phyloP scores from a whole-genome alignment of 2,113 vertebrate genomes.

The Gymnobelideus leadbeateri region DNA sequence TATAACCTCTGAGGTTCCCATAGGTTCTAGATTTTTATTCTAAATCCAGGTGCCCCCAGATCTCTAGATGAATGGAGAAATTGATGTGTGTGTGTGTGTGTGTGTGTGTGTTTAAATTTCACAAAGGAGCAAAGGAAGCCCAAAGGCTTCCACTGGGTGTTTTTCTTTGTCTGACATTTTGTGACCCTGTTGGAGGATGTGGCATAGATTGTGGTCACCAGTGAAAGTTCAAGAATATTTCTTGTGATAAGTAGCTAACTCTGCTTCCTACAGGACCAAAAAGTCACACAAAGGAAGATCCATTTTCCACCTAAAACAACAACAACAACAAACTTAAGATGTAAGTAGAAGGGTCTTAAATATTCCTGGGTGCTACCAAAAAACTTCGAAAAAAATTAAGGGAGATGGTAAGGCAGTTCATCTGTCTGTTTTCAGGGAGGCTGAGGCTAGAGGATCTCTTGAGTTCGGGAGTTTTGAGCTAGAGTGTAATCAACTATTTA shows the following conservation, averaged over 20 bases:
- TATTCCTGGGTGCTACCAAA: neutral
- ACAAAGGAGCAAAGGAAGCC: neutral
- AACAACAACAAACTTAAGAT: neutral
- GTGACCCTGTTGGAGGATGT: neutral
- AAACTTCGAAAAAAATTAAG: neutral
- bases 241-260: neutral
- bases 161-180: neutral
- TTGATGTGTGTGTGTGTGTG: neutral
- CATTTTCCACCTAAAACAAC: neutral
- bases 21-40: neutral
- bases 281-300: neutral
- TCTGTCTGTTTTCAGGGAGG: neutral
- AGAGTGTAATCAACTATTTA: neutral
- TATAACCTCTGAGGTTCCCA: neutral
- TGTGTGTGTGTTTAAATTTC: neutral
- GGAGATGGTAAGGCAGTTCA: neutral
- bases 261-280: neutral
- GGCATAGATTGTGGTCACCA: neutral
- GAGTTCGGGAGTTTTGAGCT: neutral
- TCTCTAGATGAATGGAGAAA: neutral
- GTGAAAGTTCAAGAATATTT: neutral
- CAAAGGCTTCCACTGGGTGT: neutral
- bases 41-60: neutral
- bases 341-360: neutral
- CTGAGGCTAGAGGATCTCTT: too few relatives aligned